Base-by-base conservation (phyloP, 2,113 vertebrate species). In the Mystacornis crossleyi region DNA sequence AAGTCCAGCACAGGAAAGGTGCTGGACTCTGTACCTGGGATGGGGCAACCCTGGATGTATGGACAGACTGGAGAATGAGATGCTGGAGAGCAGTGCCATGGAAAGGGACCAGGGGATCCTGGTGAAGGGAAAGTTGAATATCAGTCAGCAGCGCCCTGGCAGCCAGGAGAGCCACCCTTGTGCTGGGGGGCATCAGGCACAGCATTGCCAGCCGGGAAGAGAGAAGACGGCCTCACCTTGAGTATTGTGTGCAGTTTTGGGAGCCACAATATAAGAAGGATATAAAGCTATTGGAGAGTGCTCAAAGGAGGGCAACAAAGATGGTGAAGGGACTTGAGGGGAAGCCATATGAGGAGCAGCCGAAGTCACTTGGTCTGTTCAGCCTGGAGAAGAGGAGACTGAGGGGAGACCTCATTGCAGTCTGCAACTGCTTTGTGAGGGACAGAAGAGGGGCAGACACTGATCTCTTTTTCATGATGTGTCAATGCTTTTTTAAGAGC, bases 181-280 rank as follows among this genome's bases (percentile, higher is more conserved):
- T 50, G 24, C 34, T 71, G 45, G 45, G 24, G 4, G 1, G 9
- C 31, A 60, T 24, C 36, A 70, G 43, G 34, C 2, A 81, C 34
- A 50, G 80, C 54, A 82, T 2, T 0, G 0, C 29, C 66, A 60
- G 36, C 15, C 0, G 1, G 36, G 45, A 10, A 62, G 33, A 18
- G 26, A 83, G 13, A 17, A 5, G 47, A 62, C 0, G 0, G 25
- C 47, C 47, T 53, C 20, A 83, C 17, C 20, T 53, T 53, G 18
- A 61, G 57, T 33, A 17, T 0, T 26, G 81, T 54, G 23, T 28
- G 14, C 50, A 64, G 48, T 55, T 47, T 55, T 18, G 58, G 48
- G n/a, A 64, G 23, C 14, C 81, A 55, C 48, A 64, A 33, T 9
- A 14, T 19, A 54, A 73, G 23, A 61, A 14, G 20, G 33, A 62